Evolutionary conservation across 2,888 invertebrate species (phyloP).

Genomic region (Diloba caeruleocephala): DNA sequence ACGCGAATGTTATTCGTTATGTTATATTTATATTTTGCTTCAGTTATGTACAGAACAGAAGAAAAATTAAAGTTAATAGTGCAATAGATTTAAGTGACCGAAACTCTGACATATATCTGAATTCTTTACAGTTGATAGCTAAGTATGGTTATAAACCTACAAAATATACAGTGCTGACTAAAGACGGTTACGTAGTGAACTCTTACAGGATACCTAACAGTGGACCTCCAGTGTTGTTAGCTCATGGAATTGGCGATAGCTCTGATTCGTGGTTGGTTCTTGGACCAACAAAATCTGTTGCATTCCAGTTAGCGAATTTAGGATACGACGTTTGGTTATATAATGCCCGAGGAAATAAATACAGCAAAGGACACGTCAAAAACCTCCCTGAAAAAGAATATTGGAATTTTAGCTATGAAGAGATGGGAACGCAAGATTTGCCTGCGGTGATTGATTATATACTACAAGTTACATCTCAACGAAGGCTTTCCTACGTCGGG

Average conservation of each 20-base stretch:
- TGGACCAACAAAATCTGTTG: conserved; percentile 73
- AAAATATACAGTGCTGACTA: conserved; percentile 70
- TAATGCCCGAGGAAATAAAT: conserved; percentile 81
- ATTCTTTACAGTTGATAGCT: conserved; percentile 73
- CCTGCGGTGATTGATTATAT: conserved; percentile 78
- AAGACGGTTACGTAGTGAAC: conserved; percentile 76
- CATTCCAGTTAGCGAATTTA: conserved; percentile 71
- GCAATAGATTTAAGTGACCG: conserved; percentile 51
- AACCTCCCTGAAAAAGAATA: conserved; percentile 66
- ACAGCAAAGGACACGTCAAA: conserved; percentile 71
- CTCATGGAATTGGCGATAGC: conserved; percentile 80
- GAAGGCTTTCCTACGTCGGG: conserved; percentile 76
- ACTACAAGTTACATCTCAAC: conserved; percentile 60
- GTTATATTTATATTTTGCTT: conserved; percentile 61
- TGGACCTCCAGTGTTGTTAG: conserved; percentile 77
- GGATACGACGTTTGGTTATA: conserved; percentile 81
- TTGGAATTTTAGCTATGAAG: conserved; percentile 81
- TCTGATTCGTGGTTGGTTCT: conserved; percentile 81
- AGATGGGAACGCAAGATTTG: conserved; percentile 79
- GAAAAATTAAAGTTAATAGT: conserved; percentile 44
- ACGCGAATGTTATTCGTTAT: conserved; percentile 51
- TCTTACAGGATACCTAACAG: conserved; percentile 71
- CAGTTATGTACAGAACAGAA: conserved; percentile 51
- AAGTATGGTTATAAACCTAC: conserved; percentile 71
- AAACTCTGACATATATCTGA: conserved; percentile 69